Percentiles rank a stretch among this genome's conserved stretches.
Conservation (phyloP, 30 jellyfish, hydroid and myxozoan species). For the Aurelia sp. region DNA sequence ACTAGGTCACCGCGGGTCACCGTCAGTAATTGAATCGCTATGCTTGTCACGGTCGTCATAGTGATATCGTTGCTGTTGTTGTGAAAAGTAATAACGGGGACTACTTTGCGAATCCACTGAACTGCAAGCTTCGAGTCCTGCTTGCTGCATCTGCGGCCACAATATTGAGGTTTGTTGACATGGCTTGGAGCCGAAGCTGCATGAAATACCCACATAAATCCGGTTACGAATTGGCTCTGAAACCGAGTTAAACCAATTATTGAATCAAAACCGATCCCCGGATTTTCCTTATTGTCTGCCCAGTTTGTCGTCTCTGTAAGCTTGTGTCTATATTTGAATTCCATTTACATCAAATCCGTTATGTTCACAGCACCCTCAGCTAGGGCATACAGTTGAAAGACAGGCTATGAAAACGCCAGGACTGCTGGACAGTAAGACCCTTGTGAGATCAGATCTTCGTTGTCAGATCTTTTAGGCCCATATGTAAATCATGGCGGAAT, state of each 20-base stretch:
- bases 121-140: neutral
- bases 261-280: slow-evolving; percentile 82
- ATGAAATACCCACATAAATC: slow-evolving; percentile 36
- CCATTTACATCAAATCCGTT: slow-evolving; percentile 76
- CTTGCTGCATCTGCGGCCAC: slow-evolving; percentile 23
- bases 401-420: slow-evolving; percentile 5
- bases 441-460: neutral
- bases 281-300: slow-evolving; percentile 78
- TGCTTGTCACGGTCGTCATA: no score
- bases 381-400: slow-evolving; percentile 27
- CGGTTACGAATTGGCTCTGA: slow-evolving; percentile 75
- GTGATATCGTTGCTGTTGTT: neutral
- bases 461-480: no score
- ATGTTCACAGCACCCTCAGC: slow-evolving; percentile 67
- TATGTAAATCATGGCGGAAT: no score
- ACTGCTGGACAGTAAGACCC: neutral
- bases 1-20: no score
- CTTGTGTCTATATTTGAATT: slow-evolving; percentile 71
- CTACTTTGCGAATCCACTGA: neutral
- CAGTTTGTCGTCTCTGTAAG: slow-evolving; percentile 69
- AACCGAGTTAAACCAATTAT: slow-evolving; percentile 78
- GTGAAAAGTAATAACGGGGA: neutral
- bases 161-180: slow-evolving; percentile 6
- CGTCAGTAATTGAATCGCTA: no score
- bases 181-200: slow-evolving; percentile 53